A percentile compares a stretch with the other conserved stretches of the same genome.
Conservation (phyloP, 2,888 invertebrate genomes). For the Prenolepis imparis region DNA sequence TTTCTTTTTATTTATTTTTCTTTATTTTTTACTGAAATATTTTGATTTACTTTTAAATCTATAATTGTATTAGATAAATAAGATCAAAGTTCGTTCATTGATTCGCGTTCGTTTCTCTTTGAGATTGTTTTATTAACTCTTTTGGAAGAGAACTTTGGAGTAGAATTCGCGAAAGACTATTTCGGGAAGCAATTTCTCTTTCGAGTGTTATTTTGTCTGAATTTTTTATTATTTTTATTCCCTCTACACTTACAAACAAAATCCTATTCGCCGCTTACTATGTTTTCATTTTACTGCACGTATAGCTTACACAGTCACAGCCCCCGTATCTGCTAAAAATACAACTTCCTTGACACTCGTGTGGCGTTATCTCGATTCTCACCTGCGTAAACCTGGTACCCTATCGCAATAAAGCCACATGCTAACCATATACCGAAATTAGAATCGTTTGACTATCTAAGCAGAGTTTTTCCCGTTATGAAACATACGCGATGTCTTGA, state of each 20-base stretch:
- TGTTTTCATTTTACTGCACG: conserved; percentile 17
- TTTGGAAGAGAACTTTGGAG: not conserved
- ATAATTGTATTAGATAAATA: not conserved
- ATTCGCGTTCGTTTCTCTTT: not conserved
- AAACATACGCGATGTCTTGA: not conserved
- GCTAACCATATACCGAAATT: conserved; percentile 34
- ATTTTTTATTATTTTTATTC: conserved; percentile 26
- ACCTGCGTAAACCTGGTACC: conserved; percentile 39
- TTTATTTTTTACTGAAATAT: not conserved
- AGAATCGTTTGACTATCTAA: conserved; percentile 39
- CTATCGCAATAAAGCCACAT: conserved; percentile 34
- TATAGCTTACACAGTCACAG: conserved; percentile 6
- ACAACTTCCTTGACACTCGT: conserved; percentile 47
- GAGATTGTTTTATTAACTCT: not conserved
- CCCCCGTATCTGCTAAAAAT: conserved; percentile 44
- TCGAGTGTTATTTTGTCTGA: not conserved
- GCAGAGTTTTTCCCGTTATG: conserved; percentile 18
- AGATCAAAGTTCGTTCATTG: not conserved
- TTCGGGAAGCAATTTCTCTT: not conserved
- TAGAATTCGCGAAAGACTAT: not conserved
- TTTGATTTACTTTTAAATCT: not conserved
- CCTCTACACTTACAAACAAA: not conserved
- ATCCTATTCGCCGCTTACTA: not conserved
- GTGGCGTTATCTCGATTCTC: conserved; percentile 48
- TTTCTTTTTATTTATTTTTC: not conserved